phyloP scores from a whole-genome alignment of 2,113 vertebrate genomes.

The Nyctereutes procyonoides region DNA sequence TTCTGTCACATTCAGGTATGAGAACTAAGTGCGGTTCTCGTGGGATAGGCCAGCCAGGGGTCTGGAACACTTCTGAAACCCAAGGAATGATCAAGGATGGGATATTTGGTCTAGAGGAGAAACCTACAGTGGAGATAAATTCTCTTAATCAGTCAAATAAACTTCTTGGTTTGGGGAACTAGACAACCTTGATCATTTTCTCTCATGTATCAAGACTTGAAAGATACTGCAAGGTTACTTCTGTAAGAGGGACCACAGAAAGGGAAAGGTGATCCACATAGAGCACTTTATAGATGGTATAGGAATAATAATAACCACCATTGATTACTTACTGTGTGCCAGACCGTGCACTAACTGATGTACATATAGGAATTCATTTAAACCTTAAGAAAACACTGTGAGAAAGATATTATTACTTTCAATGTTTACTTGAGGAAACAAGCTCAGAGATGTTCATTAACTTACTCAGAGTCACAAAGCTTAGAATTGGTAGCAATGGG shows the following conservation, averaged over 20 bases:
- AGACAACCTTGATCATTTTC: not conserved
- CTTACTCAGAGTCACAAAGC: not conserved
- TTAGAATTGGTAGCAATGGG: not conserved
- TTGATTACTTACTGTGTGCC: not conserved
- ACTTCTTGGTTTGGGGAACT: not conserved
- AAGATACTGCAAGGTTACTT: not conserved
- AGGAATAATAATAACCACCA: not conserved
- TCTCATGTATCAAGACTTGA: not conserved
- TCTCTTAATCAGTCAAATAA: not conserved
- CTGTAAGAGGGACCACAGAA: not conserved
- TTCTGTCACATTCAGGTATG: not conserved
- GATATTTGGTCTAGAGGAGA: not conserved
- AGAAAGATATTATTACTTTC: not conserved
- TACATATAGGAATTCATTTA: not conserved
- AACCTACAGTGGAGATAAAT: not conserved
- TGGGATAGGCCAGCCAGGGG: too few relatives aligned
- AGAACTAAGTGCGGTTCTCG: not conserved
- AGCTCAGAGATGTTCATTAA: not conserved
- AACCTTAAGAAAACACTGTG: not conserved
- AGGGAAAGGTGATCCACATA: not conserved
- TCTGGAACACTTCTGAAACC: not conserved
- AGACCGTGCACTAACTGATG: not conserved
- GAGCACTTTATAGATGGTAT: not conserved
- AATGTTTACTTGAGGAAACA: not conserved
- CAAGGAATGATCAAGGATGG: not conserved